Conservation (phyloP, 2,888 invertebrate species). For the Nineta flava region DNA sequence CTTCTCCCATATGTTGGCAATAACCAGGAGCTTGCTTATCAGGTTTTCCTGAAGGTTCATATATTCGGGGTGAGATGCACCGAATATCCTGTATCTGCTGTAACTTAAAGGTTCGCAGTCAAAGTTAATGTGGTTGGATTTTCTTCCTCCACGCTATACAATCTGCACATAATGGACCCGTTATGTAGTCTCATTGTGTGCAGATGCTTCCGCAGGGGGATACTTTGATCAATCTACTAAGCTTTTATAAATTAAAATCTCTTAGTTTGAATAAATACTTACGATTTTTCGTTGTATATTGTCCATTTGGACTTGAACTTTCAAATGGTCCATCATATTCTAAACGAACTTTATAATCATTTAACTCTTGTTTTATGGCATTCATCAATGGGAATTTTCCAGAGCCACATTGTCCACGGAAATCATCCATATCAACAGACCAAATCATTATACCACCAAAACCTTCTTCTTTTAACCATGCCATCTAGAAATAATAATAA, state of each 20-base stretch:
- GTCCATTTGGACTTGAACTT: slow-evolving; percentile 48
- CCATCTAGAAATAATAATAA: slow-evolving; percentile 43
- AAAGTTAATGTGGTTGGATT: too few relatives aligned
- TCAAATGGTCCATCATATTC: slow-evolving; percentile 82
- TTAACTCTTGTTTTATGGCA: slow-evolving; percentile 72
- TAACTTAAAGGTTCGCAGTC: too few relatives aligned
- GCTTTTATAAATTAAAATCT: background rate
- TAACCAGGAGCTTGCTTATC: too few relatives aligned
- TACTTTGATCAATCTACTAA: background rate
- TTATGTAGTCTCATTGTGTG: too few relatives aligned
- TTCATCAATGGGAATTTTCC: slow-evolving; percentile 81
- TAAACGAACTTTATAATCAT: slow-evolving; percentile 63
- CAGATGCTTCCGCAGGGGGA: too few relatives aligned
- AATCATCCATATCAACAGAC: slow-evolving; percentile 95
- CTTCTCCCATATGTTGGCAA: too few relatives aligned
- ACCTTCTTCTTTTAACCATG: slow-evolving; percentile 85
- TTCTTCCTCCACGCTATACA: too few relatives aligned
- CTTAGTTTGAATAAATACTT: too few relatives aligned
- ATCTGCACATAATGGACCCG: too few relatives aligned
- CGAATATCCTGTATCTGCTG: too few relatives aligned
- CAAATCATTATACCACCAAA: slow-evolving; percentile 95
- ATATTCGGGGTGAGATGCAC: too few relatives aligned
- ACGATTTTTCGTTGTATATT: slow-evolving; percentile 82
- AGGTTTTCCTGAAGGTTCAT: too few relatives aligned
- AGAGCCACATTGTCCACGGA: slow-evolving; percentile 75